phyloP scores from a whole-genome alignment of 1,140 invertebrate genomes.

The Papilio polyxenes region DNA sequence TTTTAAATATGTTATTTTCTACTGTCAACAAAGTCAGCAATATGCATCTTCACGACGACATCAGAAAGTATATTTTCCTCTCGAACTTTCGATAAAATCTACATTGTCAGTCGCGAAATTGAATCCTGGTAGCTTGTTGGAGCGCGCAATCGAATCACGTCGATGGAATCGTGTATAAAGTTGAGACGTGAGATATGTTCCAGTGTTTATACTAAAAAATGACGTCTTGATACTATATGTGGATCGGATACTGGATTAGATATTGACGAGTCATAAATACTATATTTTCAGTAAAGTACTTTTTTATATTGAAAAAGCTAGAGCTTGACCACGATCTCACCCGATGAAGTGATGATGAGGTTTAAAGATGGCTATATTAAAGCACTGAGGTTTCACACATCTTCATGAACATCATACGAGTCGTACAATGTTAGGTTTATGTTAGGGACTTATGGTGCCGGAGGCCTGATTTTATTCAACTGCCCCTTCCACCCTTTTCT shows the following conservation, averaged over 20 bases:
- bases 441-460: too few species aligned
- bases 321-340: too few species aligned
- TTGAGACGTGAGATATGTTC: slow-evolving; percentile 22
- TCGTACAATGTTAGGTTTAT: too few species aligned
- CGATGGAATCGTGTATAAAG: slow-evolving; percentile 8
- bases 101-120: slow-evolving; percentile 22
- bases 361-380: too few species aligned
- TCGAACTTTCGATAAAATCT: slow-evolving; percentile 26
- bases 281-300: not conserved
- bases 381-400: too few species aligned
- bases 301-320: too few species aligned
- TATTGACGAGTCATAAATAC: not conserved
- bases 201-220: not conserved
- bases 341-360: too few species aligned
- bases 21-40: not conserved
- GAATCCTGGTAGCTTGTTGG: slow-evolving; percentile 14
- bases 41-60: slow-evolving; percentile 7
- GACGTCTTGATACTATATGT: not conserved
- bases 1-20: not conserved
- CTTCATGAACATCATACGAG: too few species aligned
- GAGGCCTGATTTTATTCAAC: too few species aligned
- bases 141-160: slow-evolving; percentile 23
- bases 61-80: slow-evolving; percentile 18
- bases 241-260: not conserved
- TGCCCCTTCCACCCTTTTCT: too few species aligned